Conservation (phyloP, 1,140 invertebrate genomes). For the Neomicropteryx cornuta region DNA sequence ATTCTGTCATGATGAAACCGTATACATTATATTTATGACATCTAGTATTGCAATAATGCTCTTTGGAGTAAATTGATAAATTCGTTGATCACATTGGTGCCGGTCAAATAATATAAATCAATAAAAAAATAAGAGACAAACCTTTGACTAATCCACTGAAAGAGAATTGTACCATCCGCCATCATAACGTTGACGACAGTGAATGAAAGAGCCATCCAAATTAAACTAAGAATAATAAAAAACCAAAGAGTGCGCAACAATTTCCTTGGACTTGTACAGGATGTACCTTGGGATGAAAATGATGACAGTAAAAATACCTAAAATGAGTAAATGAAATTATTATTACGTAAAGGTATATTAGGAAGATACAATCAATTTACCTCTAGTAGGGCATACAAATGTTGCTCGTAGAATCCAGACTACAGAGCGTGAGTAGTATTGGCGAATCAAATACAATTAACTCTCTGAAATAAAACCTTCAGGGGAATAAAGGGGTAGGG, state of each 20-base stretch:
- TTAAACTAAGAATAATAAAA: constrained; percentile 50
- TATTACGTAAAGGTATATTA: constrained; percentile 3
- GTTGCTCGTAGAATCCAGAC: too few relatives aligned
- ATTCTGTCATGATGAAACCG: background rate
- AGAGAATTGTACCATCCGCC: constrained; percentile 46
- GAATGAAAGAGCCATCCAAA: constrained; percentile 57
- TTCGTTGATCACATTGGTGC: too few relatives aligned
- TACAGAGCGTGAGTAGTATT: too few relatives aligned
- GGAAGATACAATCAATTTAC: too few relatives aligned
- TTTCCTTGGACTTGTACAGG: constrained; percentile 46
- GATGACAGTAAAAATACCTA: constrained; percentile 55
- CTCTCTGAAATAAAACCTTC: too few relatives aligned
- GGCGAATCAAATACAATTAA: too few relatives aligned
- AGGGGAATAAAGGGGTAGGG: too few relatives aligned
- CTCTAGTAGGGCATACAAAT: too few relatives aligned
- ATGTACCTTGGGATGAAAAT: constrained; percentile 46
- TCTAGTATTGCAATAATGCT: constrained; percentile 5
- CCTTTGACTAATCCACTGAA: constrained; percentile 48
- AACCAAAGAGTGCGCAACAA: constrained; percentile 59
- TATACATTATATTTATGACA: constrained; percentile 4
- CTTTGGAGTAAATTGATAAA: too few relatives aligned
- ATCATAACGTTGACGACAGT: constrained; percentile 55
- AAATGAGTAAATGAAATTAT: constrained; percentile 12
- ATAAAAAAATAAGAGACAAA: constrained; percentile 17
- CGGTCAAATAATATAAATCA: too few relatives aligned